Base-by-base conservation (phyloP, 2,888 invertebrate genomes). In the Leptinotarsa tumamoca region DNA sequence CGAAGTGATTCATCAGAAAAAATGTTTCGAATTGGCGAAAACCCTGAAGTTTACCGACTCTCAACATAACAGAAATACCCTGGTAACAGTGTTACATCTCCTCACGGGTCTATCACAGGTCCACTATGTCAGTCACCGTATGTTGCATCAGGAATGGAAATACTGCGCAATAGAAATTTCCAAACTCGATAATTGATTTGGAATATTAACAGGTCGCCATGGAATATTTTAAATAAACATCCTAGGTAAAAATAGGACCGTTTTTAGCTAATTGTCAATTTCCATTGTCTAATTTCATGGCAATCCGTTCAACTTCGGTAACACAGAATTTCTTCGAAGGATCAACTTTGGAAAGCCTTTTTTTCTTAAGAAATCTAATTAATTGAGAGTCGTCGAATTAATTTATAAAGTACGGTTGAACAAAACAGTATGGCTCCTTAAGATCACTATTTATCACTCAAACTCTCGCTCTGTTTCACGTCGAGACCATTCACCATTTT, bases 401-500 rank as follows among this genome's bases (percentile, higher is more conserved):
- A 74, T 72, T 74, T 51, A 33, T 68, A 80, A 18, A 80, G 77
- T 81, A 82, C 78, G 78, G 79, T 70, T 72, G 76, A 73, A 79
- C 72, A 77, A 79, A 78, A 79, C 68, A 71, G 18, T 72, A 74
- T 76, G 66, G 76, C 74, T 54, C 67, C 51, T 23, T 70, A 73
- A 67, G 51, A 72, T 52, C 69, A 87, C 85, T 87, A 86, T 82
- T 87, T 86, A 75, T 88, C 87, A 79, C 78, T 80, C 58, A 78
- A 80, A 58, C 87, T 87, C 75, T 87, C 87, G 77, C 76, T 91
- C 82, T 93, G 92, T 88, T 95, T 95, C 82, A 96, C 95, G 88
- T 98, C 97, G 80, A 98, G 90, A 18, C 97, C 98, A 89, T 97
- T 98, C 82, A 98, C 97, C 98, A 98, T 98, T 88, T 97, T 96